These are phyloP conservation scores for Malthinus seriepunctatus DNA, from an alignment of 2,888 invertebrate species.

Conservation along the genomic window DNA sequence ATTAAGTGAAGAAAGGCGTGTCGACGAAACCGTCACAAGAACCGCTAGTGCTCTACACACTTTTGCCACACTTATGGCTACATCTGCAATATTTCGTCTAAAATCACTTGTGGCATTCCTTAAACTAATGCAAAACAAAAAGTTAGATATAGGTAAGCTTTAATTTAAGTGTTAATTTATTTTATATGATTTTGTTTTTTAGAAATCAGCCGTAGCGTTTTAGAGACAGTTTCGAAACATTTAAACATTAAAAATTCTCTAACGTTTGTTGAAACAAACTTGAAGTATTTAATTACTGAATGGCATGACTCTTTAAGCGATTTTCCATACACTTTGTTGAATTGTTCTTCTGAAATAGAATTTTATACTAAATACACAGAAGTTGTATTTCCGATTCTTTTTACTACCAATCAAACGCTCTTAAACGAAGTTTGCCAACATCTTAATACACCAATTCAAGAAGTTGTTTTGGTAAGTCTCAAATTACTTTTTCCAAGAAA, in stretches of 20 bases:
- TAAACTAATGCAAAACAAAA: conserved; percentile 58
- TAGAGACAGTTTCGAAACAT: conserved; percentile 38
- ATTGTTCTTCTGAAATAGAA: conserved; percentile 45
- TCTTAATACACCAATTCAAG: conserved; percentile 37
- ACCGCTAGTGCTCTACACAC: conserved; percentile 62
- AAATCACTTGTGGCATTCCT: conserved; percentile 60
- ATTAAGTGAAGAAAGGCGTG: conserved; percentile 52
- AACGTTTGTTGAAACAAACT: conserved; percentile 55
- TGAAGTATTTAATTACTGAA: conserved; percentile 56
- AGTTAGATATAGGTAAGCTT: conserved; percentile 48
- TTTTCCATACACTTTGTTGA: conserved; percentile 51
- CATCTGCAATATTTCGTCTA: conserved; percentile 58
- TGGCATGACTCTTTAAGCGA: conserved; percentile 45
- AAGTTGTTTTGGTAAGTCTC: conserved; percentile 44
- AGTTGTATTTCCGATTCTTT: conserved; percentile 52
- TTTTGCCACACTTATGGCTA: conserved; percentile 58
- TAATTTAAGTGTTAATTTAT: neutral
- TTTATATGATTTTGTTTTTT: conserved; percentile 6
- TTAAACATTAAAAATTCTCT: conserved; percentile 41
- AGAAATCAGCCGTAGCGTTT: conserved; percentile 11
- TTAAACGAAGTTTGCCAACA: conserved; percentile 43
- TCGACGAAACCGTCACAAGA: conserved; percentile 64
- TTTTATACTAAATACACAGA: conserved; percentile 54
- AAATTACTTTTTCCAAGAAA: no score
- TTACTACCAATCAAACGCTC: conserved; percentile 45